phyloP scores from a whole-genome alignment of 2,113 vertebrate species.

The Alouatta palliata region DNA sequence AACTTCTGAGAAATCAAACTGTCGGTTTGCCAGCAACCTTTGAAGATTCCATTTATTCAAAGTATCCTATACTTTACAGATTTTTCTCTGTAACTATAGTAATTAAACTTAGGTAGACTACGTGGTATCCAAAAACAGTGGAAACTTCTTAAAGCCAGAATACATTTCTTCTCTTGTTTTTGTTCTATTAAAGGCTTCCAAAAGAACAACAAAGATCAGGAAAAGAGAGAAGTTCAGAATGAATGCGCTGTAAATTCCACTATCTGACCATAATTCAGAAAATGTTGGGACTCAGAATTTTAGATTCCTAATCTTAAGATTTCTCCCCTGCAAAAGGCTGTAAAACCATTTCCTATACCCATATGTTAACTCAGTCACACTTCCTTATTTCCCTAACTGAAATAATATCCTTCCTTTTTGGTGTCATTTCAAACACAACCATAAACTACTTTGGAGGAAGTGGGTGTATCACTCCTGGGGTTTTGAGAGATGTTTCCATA shows the following conservation, averaged over 20 bases:
- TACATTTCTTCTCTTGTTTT: not conserved
- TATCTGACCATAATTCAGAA: not conserved
- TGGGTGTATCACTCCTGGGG: not conserved
- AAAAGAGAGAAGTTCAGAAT: not conserved
- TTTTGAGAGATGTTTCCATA: conserved; percentile 1
- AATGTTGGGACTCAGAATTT: not conserved
- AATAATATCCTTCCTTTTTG: conserved; percentile 17
- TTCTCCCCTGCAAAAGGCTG: not conserved
- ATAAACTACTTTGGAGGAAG: conserved; percentile 13
- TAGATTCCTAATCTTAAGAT: conserved; percentile 12
- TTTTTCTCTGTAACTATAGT: not conserved
- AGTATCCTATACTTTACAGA: not conserved
- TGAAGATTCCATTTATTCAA: not conserved
- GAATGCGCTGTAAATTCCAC: not conserved
- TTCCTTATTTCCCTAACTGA: conserved; percentile 3
- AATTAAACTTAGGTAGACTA: not conserved
- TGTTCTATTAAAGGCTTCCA: not conserved
- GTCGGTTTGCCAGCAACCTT: not conserved
- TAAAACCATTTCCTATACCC: not conserved
- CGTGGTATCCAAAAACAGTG: not conserved
- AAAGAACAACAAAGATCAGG: not conserved
- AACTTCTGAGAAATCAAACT: conserved; percentile 6
- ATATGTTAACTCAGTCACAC: not conserved
- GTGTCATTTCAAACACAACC: not conserved
- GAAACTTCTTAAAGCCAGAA: not conserved